phyloP scores from a whole-genome alignment of 2,888 invertebrate genomes.

The Choristoneura rosaceana region DNA sequence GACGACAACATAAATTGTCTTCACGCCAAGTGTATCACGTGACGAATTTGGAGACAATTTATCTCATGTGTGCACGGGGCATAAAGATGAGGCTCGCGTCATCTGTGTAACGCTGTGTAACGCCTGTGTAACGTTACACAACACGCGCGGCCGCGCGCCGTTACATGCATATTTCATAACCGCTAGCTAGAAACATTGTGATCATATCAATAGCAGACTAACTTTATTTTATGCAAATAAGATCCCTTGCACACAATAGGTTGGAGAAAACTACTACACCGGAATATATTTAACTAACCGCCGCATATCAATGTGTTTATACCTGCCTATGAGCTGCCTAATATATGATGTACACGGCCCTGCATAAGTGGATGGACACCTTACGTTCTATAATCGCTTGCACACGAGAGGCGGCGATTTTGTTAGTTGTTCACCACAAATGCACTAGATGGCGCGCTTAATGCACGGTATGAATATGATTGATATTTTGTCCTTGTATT shows the following conservation, averaged over 20 bases:
- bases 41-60: constrained; percentile 43
- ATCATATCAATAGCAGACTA: constrained; percentile 5
- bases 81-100: constrained; percentile 43
- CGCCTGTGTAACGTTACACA: constrained; percentile 24
- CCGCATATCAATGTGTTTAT: neutral
- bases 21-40: constrained; percentile 34
- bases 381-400: no score
- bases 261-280: neutral
- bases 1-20: constrained; percentile 40
- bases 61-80: constrained; percentile 43
- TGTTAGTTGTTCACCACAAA: no score
- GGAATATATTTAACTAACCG: neutral
- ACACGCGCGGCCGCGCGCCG: constrained; percentile 39
- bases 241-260: neutral
- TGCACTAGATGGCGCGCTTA: no score
- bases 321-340: neutral
- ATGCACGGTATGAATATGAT: no score
- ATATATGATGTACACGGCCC: no score
- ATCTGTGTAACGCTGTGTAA: constrained; percentile 35
- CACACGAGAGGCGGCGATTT: no score
- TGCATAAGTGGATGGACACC: no score
- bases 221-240: constrained; percentile 7
- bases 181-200: constrained; percentile 19
- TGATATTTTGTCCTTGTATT: no score
- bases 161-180: constrained; percentile 52